phyloP scores from a whole-genome alignment of 1,140 invertebrate species.

The Orius laevigatus region DNA sequence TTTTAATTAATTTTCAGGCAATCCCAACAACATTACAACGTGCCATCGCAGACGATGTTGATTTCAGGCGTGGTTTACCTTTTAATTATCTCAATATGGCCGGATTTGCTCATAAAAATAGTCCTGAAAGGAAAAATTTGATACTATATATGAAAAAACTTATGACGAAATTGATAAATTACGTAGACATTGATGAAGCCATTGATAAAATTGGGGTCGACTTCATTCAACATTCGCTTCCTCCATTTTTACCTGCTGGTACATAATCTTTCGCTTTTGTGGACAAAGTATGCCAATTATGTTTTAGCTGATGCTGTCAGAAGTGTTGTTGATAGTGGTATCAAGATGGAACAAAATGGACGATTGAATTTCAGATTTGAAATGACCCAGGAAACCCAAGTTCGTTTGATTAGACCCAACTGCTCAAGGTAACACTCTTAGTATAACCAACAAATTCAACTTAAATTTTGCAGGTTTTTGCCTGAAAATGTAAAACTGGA shows the following conservation, averaged over 20 bases:
- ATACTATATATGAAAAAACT: constrained; percentile 40
- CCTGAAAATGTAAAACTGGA: constrained; percentile 26
- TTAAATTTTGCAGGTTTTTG: constrained; percentile 28
- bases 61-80: constrained; percentile 66
- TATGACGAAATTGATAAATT: constrained; percentile 40
- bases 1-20: constrained; percentile 28
- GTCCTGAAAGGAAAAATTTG: constrained; percentile 30
- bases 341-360: constrained; percentile 28
- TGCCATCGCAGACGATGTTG: constrained; percentile 50
- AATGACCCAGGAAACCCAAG: constrained; percentile 29
- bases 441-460: background rate
- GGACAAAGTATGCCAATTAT: background rate
- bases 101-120: constrained; percentile 41
- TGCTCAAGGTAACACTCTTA: constrained; percentile 26
- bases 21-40: constrained; percentile 56
- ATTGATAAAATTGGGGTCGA: constrained; percentile 71
- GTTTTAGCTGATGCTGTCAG: constrained; percentile 16
- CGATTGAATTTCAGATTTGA: constrained; percentile 26
- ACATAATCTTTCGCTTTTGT: background rate
- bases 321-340: constrained; percentile 30
- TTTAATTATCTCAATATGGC: constrained; percentile 54
- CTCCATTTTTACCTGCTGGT: constrained; percentile 52
- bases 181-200: constrained; percentile 59
- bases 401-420: constrained; percentile 31
- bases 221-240: constrained; percentile 74